These are phyloP conservation scores for Sclerurus mexicanus DNA, from an alignment of 2,113 vertebrate species.

Conservation along the genomic window DNA sequence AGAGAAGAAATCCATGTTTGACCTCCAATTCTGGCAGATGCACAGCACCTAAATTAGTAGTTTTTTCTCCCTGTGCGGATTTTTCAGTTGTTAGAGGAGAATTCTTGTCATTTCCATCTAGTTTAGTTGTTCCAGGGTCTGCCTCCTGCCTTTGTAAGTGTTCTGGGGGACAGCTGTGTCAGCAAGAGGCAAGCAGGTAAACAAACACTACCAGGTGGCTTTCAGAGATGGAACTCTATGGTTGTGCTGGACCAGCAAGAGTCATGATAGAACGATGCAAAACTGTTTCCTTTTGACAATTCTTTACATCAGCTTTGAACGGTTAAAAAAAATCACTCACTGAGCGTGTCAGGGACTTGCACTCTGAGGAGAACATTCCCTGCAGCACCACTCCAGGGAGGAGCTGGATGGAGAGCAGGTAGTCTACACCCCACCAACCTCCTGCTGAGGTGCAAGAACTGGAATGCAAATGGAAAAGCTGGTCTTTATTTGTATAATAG, in stretches of 20 bases:
- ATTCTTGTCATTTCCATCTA: background rate
- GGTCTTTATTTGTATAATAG: no score
- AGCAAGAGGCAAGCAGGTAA: background rate
- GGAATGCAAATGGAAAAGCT: background rate
- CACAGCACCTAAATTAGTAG: background rate
- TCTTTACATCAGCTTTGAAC: background rate
- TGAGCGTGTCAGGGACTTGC: background rate
- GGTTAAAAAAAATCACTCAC: background rate
- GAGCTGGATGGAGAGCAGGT: background rate
- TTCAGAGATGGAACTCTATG: background rate
- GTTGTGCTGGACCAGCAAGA: background rate
- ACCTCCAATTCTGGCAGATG: background rate
- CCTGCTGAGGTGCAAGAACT: background rate
- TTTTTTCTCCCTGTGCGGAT: background rate
- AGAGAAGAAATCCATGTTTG: background rate
- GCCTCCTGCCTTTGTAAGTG: background rate
- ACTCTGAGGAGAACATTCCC: rapidly evolving
- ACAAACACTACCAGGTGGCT: background rate
- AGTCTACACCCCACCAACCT: background rate
- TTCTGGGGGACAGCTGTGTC: rapidly evolving
- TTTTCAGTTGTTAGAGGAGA: background rate
- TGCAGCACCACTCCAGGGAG: background rate
- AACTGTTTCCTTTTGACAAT: background rate
- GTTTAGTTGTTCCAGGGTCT: background rate
- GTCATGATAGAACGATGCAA: background rate